phyloP scores from a whole-genome alignment of 2,113 vertebrate genomes.

The Triplophysa dalaica region DNA sequence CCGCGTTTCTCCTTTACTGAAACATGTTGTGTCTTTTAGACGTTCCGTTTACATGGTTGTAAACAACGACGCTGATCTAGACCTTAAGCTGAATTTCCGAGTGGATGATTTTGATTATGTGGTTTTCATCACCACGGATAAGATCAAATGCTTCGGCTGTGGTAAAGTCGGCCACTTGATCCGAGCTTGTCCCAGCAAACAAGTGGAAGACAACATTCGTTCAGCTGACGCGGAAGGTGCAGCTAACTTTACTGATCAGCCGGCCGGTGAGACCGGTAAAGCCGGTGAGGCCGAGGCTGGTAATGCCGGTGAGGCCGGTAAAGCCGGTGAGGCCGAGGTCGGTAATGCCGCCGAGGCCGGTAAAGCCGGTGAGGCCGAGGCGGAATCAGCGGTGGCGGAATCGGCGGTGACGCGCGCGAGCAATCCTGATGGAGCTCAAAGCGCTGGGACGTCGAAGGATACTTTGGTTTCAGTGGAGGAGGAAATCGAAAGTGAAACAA shows the following conservation, averaged over 20 bases:
- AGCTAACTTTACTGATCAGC: not conserved
- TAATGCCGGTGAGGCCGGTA: too few relatives aligned
- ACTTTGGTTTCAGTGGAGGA: too few relatives aligned
- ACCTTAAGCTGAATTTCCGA: not conserved
- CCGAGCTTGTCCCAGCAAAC: not conserved
- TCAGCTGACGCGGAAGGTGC: not conserved
- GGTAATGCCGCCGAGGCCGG: too few relatives aligned
- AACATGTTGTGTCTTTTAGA: slow-evolving; percentile 45
- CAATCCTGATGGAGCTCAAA: not conserved
- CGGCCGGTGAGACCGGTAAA: not conserved
- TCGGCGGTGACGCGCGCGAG: too few relatives aligned
- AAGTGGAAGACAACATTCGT: not conserved
- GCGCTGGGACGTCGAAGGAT: not conserved
- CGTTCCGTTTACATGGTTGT: slow-evolving; percentile 20
- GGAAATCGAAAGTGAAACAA: too few relatives aligned
- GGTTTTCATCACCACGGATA: not conserved
- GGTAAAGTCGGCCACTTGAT: not conserved
- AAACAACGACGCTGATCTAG: not conserved
- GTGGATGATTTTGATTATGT: not conserved
- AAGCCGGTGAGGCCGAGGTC: not conserved
- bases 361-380: too few relatives aligned
- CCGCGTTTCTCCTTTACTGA: not conserved
- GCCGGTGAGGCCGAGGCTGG: not conserved
- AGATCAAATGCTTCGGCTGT: slow-evolving; percentile 17
- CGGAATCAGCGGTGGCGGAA: too few relatives aligned